Base-by-base conservation (phyloP, 1,140 invertebrate species). In the Contarinia nasturtii region DNA sequence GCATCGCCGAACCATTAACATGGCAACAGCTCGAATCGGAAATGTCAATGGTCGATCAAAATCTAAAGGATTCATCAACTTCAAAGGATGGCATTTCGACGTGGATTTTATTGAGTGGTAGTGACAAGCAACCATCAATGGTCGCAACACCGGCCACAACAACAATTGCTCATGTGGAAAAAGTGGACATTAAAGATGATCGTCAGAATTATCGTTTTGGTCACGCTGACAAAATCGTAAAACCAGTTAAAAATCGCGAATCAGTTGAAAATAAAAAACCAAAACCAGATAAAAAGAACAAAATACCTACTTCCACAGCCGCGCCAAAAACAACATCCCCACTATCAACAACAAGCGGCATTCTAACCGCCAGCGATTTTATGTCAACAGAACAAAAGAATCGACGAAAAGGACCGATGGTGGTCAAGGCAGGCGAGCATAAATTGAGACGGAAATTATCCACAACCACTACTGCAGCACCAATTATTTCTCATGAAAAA, bases 21-120 rank as follows among this genome's bases (percentile, higher is more conserved):
- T 55, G 67, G 48, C 68, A 71, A 55, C 69, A 72, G 48, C 51
- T 70, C 11, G 68, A 73, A 56, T 56, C 57, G 44, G 65, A 66
- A 61, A 63, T 61, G 50, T 47, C 45, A 20, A 18, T 44, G 27
- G 14, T 33, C 22, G n/a, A 48, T 12, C n/a, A 46, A 45, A 64
- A 60, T 51, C 52, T 71, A 2, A 66, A 70, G 48, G 58, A 59
- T 55, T 67, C 73, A 2, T 71, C 75, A 11, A 79, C 77, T 0
- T 68, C 74, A 1, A 70, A 73, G 36, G 73, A 75, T 53, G 77
- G 77, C 7, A 68, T 83, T 48, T 82, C 79, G 2, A 83, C 80
- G 2, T 83, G 80, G 80, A 76, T 82, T 51, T 61, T 82, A n/a
- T 56, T 83, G 19, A 80, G 76, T 57, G 67, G 70, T 37, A 59